Base-by-base conservation (phyloP, 2,797 vertebrate species). In the Cirrhinus molitorella region DNA sequence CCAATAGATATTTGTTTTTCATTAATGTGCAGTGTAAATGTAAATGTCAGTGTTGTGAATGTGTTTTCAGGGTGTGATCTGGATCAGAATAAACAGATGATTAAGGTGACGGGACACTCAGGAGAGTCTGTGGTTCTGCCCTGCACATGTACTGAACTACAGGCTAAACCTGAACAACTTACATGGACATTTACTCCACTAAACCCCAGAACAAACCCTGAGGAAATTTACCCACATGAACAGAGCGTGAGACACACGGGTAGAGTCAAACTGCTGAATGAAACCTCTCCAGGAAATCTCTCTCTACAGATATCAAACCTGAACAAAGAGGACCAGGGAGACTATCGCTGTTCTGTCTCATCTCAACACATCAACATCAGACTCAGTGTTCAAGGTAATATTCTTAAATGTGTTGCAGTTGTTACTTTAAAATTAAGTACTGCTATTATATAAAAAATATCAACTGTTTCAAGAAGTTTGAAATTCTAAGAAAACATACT, bases 271-370 rank as follows among this genome's bases (percentile, higher is more conserved):
- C 25, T 43, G 14, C 9, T 61, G 17, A 71, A 37, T 40, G 1
- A 47, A 43, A 16, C 1, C 8, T 78, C 25, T 47, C 49, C 73
- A 23, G 74, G n/a, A 28, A 70, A 83, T 61, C 74, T 83, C 10
- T 83, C 53, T 78, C 65, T 78, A 45, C 65, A 47, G 40, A 71
- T 71, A 78, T 49, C 65, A 47, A 11, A 78, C 23, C 25, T 83
- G 37, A 83, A 2, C 28, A 12, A 4, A 57, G 51, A 83, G 1
- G 73, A 77, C 9, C 21, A 70, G 19, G 51, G 65, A 19, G 4
- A 61, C 31, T 81, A 81, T 61, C 47, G 5, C 16, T 81, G 80
- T 49, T 68, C 66, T 68, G 66, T 68, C 16, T n/a, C 14, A 1
- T 51, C 1, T 21, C 19, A 43, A 19, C 21, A 80, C 31, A 0